Percentiles rank a stretch among this genome's conserved stretches.
These are phyloP conservation scores for Schlechtendalia chinensis DNA, from an alignment of 1,140 invertebrate species.

Conservation along the genomic window DNA sequence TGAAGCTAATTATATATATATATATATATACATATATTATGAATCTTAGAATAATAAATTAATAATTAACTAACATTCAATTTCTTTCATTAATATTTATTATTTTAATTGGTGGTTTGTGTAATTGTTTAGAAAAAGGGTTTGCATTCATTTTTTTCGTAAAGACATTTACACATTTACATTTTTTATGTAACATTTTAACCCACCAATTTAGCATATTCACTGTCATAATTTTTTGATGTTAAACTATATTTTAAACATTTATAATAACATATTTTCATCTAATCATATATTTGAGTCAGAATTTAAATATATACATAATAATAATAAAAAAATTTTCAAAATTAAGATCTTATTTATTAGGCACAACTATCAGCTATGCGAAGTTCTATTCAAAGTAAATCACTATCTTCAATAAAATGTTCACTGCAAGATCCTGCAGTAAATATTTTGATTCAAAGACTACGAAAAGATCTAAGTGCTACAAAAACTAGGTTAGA, in stretches of 20 bases:
- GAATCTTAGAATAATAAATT: too few relatives aligned
- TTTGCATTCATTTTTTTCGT: too few relatives aligned
- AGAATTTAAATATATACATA: not conserved
- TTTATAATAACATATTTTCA: too few relatives aligned
- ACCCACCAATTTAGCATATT: not conserved
- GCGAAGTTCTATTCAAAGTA: slow-evolving; percentile 70
- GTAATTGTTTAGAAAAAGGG: too few relatives aligned
- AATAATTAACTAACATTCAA: too few relatives aligned
- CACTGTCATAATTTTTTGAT: not conserved
- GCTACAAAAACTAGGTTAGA: slow-evolving; percentile 86
- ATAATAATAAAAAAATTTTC: not conserved
- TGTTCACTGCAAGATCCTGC: slow-evolving; percentile 89
- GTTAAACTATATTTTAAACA: not conserved
- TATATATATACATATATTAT: too few relatives aligned
- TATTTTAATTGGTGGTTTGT: too few relatives aligned
- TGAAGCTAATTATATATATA: too few relatives aligned
- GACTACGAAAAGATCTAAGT: slow-evolving; percentile 86
- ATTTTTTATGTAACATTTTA: not conserved
- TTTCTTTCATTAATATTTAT: too few relatives aligned
- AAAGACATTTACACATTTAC: not conserved
- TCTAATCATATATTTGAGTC: too few relatives aligned
- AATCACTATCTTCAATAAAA: slow-evolving; percentile 63
- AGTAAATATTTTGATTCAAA: slow-evolving; percentile 90
- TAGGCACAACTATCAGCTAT: slow-evolving; percentile 77
- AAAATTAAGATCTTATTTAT: not conserved